Conservation (phyloP, 2,888 invertebrate species). For the Leptopilina myrica region DNA sequence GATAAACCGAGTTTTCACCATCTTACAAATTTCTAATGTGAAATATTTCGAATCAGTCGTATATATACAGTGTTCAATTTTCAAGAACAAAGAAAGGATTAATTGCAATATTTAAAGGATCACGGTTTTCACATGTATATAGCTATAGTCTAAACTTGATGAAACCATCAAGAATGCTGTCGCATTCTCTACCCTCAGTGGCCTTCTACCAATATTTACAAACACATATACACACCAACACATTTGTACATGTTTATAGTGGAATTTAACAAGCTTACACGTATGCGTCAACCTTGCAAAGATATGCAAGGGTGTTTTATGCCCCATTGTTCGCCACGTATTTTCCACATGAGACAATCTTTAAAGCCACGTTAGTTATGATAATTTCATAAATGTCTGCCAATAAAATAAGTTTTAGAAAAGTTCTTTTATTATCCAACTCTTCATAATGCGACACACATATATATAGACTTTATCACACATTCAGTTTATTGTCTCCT, state of each 20-base stretch:
- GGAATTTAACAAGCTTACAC: not conserved
- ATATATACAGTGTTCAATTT: not conserved
- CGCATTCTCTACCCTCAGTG: slow-evolving; percentile 3
- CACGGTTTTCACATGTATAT: not conserved
- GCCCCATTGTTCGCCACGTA: slow-evolving; percentile 4
- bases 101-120: not conserved
- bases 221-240: not conserved
- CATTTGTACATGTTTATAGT: not conserved
- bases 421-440: not conserved
- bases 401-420: not conserved
- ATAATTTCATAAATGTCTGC: slow-evolving; percentile 6
- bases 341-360: slow-evolving; percentile 27
- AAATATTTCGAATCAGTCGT: no score
- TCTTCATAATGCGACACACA: not conserved
- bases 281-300: not conserved
- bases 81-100: not conserved
- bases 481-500: not conserved
- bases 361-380: slow-evolving; percentile 11
- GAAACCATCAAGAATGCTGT: slow-evolving; percentile 28
- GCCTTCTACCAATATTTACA: not conserved
- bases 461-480: not conserved
- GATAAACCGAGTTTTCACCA: no score
- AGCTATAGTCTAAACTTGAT: not conserved
- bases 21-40: no score
- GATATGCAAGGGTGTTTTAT: not conserved